Conservation (phyloP, 2,888 invertebrate genomes). For the Cryptus armator region DNA sequence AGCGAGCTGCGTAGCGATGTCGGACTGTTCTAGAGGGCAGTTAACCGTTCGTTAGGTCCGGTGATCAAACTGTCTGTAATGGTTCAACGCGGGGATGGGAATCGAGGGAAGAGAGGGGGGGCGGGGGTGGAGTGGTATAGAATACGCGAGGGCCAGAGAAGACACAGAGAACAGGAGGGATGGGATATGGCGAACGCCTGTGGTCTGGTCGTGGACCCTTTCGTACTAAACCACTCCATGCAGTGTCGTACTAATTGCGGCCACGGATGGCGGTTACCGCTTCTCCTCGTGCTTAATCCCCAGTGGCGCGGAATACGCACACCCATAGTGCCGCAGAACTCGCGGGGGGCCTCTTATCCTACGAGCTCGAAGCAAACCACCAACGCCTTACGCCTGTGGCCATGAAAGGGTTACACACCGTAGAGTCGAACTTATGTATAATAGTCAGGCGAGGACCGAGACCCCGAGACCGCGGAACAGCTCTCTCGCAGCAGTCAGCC, state of each 20-base stretch:
- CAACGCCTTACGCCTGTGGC: slow-evolving; percentile 74
- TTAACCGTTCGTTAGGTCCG: slow-evolving; percentile 80
- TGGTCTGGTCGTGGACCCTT: slow-evolving; percentile 72
- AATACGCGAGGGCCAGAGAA: slow-evolving; percentile 16
- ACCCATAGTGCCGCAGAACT: slow-evolving; percentile 16
- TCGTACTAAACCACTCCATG: slow-evolving; percentile 80
- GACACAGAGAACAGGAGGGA: neutral
- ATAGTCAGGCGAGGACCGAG: slow-evolving; percentile 66
- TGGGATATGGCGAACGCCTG: slow-evolving; percentile 49
- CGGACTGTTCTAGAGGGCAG: slow-evolving; percentile 67
- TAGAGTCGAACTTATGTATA: slow-evolving; percentile 53
- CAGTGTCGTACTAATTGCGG: slow-evolving; percentile 84
- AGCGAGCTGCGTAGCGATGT: slow-evolving; percentile 23
- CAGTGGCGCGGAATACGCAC: slow-evolving; percentile 77
- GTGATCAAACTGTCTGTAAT: slow-evolving; percentile 79
- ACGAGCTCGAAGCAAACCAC: neutral
- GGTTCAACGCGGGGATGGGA: slow-evolving; percentile 66
- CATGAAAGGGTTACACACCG: slow-evolving; percentile 77
- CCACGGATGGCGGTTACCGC: slow-evolving; percentile 84
- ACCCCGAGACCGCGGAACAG: slow-evolving; percentile 72
- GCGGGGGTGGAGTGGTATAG: slow-evolving; percentile 22
- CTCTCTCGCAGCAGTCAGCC: slow-evolving; percentile 49
- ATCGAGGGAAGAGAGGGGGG: slow-evolving; percentile 51
- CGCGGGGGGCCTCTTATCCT: slow-evolving; percentile 19
- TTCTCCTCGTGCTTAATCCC: slow-evolving; percentile 80